These are phyloP conservation scores for Cecropterus lyciades DNA, from an alignment of 1,140 invertebrate genomes.

Conservation along the genomic window DNA sequence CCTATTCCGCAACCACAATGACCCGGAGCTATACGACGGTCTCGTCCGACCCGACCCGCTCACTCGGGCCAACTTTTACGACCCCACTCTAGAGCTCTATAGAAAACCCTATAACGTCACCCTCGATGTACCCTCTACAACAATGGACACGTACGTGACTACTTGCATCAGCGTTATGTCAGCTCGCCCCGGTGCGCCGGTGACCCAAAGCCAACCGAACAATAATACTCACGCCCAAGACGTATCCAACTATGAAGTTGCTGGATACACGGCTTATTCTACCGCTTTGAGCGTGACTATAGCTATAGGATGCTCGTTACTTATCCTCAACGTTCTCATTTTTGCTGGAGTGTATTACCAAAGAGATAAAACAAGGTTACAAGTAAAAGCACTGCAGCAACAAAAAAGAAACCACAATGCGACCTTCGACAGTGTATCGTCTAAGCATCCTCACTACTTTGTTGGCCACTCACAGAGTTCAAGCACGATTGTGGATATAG, in stretches of 20 bases:
- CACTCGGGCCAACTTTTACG: constrained; percentile 80
- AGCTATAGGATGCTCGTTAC: constrained; percentile 93
- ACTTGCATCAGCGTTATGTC: constrained; percentile 86
- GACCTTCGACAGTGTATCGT: constrained; percentile 88
- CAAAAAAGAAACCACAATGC: constrained; percentile 89
- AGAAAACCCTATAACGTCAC: constrained; percentile 84
- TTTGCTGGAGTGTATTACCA: constrained; percentile 95
- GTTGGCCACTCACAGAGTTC: constrained; percentile 88
- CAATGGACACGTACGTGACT: constrained; percentile 85
- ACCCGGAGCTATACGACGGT: constrained; percentile 92
- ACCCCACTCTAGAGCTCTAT: constrained; percentile 83
- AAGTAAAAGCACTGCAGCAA: constrained; percentile 91
- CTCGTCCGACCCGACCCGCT: constrained; percentile 91
- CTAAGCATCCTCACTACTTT: constrained; percentile 88
- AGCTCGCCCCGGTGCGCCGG: constrained; percentile 75
- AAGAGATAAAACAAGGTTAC: constrained; percentile 91
- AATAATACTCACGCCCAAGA: constrained; percentile 85
- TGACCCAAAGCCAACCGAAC: constrained; percentile 76
- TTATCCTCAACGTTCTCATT: constrained; percentile 94
- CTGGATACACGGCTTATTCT: constrained; percentile 91
- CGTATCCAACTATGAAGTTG: constrained; percentile 89
- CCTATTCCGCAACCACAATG: constrained; percentile 92
- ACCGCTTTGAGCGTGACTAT: constrained; percentile 94
- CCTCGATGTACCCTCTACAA: constrained; percentile 83
- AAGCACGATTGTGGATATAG: constrained; percentile 92